A percentile compares a stretch with the other conserved stretches of the same genome.
Evolutionary conservation across 2,888 invertebrate species (phyloP).

Genomic region (Ochropacha duplaris): DNA sequence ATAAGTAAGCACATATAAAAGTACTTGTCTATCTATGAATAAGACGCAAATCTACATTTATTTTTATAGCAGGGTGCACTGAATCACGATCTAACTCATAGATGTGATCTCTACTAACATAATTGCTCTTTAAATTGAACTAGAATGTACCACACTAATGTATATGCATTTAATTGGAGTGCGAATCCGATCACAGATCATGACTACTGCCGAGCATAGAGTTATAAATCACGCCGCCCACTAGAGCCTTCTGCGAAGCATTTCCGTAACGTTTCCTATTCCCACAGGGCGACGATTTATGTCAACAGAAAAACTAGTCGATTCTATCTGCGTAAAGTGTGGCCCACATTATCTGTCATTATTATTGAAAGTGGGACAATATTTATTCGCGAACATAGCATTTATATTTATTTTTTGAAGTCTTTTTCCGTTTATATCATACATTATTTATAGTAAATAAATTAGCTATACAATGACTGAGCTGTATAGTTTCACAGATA

Average conservation of each 20-base stretch:
- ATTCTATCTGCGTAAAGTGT: constrained; percentile 32
- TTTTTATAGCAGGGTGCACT: not conserved
- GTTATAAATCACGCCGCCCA: constrained; percentile 64
- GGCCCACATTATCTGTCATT: constrained; percentile 31
- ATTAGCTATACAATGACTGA: no score
- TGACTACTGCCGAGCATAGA: constrained; percentile 8
- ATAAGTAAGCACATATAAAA: no score
- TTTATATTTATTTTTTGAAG: no score
- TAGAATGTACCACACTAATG: not conserved
- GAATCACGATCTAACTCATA: not conserved
- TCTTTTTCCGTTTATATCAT: no score
- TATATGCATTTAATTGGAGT: constrained; percentile 1
- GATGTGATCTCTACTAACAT: not conserved
- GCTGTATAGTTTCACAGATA: no score
- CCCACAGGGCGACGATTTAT: constrained; percentile 65
- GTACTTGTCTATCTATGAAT: no score
- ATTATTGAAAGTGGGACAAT: constrained; percentile 17
- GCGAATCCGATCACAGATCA: not conserved
- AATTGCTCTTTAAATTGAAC: not conserved
- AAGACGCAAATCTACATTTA: no score
- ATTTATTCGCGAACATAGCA: not conserved
- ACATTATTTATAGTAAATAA: no score
- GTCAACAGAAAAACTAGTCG: constrained; percentile 67
- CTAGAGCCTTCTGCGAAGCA: constrained; percentile 60
- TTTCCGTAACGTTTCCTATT: constrained; percentile 58